Base-by-base conservation (phyloP, 2,888 invertebrate species). In the Chrysotoxum bicinctum region DNA sequence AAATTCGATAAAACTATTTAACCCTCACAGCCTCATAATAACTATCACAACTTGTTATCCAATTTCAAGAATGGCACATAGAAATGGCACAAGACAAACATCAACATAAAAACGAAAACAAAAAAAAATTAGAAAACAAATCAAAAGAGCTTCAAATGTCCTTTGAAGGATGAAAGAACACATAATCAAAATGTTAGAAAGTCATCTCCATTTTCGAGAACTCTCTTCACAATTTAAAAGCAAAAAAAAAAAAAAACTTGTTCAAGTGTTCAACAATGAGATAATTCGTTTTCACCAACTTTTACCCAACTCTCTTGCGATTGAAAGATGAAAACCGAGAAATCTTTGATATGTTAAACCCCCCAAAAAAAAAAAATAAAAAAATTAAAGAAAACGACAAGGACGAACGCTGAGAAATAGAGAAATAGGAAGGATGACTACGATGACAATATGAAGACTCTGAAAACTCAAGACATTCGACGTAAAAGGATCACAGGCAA, bases 271-370 rank as follows among this genome's bases (percentile, higher is more conserved):
- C 66, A 35, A 72, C 75, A 84, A 84, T 79, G 75, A 66, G 75
- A 74, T 84, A 43, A 75, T 64, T 56, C 54, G 45, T 78, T 69
- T 48, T 43, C 19, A 54, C 56, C 56, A 54, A 52, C 54, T 56
- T 60, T 45, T 30, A 16, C 19, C 43, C n/a, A 45, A 64, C 64
- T 35, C 26, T 43, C 37, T 21, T 9, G 8, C 54, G 21, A 45
- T 9, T 26, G 14, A n/a, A 60, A 54, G 68, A 50, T 48, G 45
- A 43, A 77, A 50, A 77, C 30, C 43, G 72, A 48, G 58, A 76
- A 73, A 73, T 81, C 80, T 85, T 85, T 85, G 81, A 85, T 85
- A 85, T 85, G 85, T 80, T 85, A 81, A 85, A 81, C 75, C 74
- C 35, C 68, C 54, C 23, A 66, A 74, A 64, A 76, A 52, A 14